Evolutionary conservation across 2,113 vertebrate species (phyloP).

Genomic region (Clarias batrachus): DNA sequence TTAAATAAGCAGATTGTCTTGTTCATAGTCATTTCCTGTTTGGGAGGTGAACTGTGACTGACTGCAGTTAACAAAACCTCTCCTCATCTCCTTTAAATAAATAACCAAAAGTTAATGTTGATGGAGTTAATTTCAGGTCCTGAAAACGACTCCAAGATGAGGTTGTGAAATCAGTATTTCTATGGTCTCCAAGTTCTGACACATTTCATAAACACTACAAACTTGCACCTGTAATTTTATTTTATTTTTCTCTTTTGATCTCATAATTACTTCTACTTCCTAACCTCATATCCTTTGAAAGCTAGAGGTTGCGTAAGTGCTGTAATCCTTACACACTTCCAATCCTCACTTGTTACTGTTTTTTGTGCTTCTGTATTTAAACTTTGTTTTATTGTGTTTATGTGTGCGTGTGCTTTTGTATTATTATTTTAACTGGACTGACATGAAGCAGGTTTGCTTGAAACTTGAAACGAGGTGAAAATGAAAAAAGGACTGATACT

Average conservation of each 20-base stretch:
- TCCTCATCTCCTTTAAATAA: background rate
- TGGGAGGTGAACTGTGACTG: background rate
- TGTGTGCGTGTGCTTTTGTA: background rate
- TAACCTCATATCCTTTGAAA: background rate
- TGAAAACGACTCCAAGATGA: background rate
- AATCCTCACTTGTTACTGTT: too few relatives aligned
- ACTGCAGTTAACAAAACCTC: background rate
- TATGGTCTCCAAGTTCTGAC: background rate
- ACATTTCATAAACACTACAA: background rate
- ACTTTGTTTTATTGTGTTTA: constrained; percentile 54
- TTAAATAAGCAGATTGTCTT: background rate
- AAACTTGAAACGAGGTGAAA: background rate
- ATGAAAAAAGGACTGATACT: background rate
- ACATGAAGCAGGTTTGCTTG: background rate
- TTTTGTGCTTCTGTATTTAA: constrained; percentile 82
- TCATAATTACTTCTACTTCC: background rate
- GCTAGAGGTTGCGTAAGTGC: background rate
- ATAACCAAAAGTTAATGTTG: background rate
- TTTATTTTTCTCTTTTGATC: background rate
- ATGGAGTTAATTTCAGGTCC: background rate
- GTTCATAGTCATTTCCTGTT: background rate
- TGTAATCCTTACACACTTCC: background rate
- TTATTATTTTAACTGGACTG: background rate
- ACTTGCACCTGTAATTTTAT: background rate
- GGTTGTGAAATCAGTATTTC: background rate